phyloP scores from a whole-genome alignment of 2,797 vertebrate species.

The Chromobotia macracanthus region DNA sequence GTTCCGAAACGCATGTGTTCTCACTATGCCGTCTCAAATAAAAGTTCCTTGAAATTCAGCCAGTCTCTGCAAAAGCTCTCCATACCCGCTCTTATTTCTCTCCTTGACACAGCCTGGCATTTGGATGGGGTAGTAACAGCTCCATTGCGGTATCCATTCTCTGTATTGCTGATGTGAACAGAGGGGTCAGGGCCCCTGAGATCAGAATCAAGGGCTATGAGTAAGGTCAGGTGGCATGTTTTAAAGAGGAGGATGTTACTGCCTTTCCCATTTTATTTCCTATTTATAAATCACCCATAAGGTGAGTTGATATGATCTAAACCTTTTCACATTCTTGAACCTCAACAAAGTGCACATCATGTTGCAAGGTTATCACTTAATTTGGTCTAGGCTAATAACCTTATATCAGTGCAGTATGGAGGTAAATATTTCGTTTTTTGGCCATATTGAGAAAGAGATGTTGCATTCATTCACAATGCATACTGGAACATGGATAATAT shows the following conservation, averaged over 20 bases:
- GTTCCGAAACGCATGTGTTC: constrained; percentile 37
- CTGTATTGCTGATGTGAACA: constrained; percentile 25
- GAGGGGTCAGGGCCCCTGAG: constrained; percentile 30
- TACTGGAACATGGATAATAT: not conserved
- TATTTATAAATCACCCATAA: not conserved
- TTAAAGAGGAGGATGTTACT: constrained; percentile 30
- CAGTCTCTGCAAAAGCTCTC: constrained; percentile 22
- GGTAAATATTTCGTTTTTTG: not conserved
- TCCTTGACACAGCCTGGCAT: constrained; percentile 12
- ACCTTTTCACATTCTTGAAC: not conserved
- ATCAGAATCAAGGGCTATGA: constrained; percentile 53
- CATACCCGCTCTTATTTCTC: constrained; percentile 2
- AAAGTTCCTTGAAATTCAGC: constrained; percentile 36
- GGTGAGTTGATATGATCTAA: constrained; percentile 4
- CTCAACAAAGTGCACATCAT: not conserved
- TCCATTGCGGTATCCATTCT: constrained; percentile 1
- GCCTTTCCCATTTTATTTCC: constrained; percentile 33
- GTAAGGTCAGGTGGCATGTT: constrained; percentile 38
- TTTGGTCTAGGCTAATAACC: not conserved
- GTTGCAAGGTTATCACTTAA: constrained; percentile 27
- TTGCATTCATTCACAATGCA: not conserved
- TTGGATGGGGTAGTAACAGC: not conserved
- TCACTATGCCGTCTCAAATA: constrained; percentile 24
- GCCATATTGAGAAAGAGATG: not conserved
- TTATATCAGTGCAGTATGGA: not conserved